Base-by-base conservation (phyloP, 1,140 invertebrate species). In the Bombus affinis region DNA sequence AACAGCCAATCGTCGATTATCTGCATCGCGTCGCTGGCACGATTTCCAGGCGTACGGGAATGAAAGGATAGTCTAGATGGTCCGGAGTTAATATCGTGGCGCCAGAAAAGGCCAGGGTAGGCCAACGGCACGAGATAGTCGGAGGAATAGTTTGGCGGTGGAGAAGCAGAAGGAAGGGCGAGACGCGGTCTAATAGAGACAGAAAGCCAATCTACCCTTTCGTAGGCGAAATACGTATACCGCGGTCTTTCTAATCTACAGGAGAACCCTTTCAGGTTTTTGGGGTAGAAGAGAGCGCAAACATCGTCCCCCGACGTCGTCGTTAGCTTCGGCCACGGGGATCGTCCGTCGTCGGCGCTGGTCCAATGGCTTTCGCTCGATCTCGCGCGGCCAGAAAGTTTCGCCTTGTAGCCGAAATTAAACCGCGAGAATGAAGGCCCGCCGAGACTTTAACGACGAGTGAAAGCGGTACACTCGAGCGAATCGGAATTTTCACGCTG, bases 231-330 rank as follows among this genome's bases (percentile, higher is more conserved):
- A 84, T 81, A 87, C 76, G 81, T 87, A 75, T 89, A 92, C 86
- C 88, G 83, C 88, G 84, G 88, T 84, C 89, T 85, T 86, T 92
- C 89, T 93, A 92, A 92, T 92, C 90, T 91, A 92, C 93, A 92
- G 91, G 78, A 85, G 90, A 93, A 93, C 91, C 92, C 91, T 93
- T 94, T 93, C 92, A 93, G 90, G 88, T 92, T 94, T 88, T 94
- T 91, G 91, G 89, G 91, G 86, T 83, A 86, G 90, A 90, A 88
- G 65, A 88, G 86, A 90, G 88, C 79, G 90, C 91, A 93, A 93
- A 93, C 92, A 94, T 88, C 90, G 57, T 57, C 83, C 79, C 72
- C 81, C 84, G 82, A 71, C 86, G 86, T 83, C 57, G 39, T 47
- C 77, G 78, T 66, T 83, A 65, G 53, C 68, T 57, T 13, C 53